A percentile compares a stretch with the other conserved stretches of the same genome.
Conservation (phyloP, 2,113 vertebrate species). For the Spheniscus mendiculus region DNA sequence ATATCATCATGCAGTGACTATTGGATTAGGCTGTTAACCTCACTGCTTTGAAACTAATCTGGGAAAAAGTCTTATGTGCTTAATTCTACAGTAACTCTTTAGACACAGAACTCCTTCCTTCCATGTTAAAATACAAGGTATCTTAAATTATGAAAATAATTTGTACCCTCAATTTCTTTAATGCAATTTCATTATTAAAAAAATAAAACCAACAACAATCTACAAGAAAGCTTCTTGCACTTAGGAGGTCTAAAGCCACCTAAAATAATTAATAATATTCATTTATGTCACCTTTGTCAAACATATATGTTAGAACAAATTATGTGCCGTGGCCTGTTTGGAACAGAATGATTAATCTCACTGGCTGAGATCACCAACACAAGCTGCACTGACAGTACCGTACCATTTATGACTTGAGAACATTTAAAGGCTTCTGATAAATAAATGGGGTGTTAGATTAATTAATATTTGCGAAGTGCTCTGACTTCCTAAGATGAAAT, state of each 20-base stretch:
- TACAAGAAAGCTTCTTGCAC: not conserved
- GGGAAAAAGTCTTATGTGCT: not conserved
- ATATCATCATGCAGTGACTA: not conserved
- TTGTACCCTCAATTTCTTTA: not conserved
- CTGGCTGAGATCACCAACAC: not conserved
- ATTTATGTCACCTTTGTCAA: not conserved
- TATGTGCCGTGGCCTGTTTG: not conserved
- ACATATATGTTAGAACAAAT: not conserved
- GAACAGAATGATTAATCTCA: not conserved
- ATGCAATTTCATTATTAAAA: not conserved
- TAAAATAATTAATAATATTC: not conserved
- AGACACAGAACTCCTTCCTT: not conserved
- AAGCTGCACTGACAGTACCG: not conserved
- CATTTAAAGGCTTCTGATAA: not conserved
- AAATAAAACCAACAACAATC: not conserved
- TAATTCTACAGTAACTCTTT: not conserved
- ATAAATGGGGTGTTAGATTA: not conserved
- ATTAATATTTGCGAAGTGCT: slow-evolving; percentile 1
- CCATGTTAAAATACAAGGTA: not conserved
- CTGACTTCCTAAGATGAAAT: not conserved
- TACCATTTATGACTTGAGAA: not conserved
- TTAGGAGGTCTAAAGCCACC: not conserved
- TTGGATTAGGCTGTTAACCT: not conserved
- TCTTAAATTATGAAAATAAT: not conserved
- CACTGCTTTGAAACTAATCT: not conserved